These are phyloP conservation scores for Drosophila suzukii DNA, from an alignment of 1,140 invertebrate species.

Conservation along the genomic window DNA sequence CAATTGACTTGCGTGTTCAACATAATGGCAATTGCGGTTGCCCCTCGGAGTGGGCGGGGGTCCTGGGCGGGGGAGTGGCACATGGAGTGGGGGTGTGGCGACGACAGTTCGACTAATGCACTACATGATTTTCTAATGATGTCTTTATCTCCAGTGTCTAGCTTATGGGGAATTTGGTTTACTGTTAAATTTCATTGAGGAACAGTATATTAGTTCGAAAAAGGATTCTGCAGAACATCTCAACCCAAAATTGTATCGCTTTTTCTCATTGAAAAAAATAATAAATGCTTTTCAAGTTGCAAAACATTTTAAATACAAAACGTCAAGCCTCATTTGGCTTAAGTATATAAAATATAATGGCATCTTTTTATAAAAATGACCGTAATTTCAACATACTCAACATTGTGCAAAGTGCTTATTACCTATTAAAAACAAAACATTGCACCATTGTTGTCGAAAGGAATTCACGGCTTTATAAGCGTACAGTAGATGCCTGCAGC, in stretches of 20 bases:
- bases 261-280: no score
- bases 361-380: no score
- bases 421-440: background rate
- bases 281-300: no score
- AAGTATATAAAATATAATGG: no score
- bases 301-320: no score
- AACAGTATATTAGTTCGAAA: no score
- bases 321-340: no score
- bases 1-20: constrained; percentile 83
- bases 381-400: background rate
- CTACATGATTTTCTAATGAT: constrained; percentile 82
- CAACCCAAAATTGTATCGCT: no score
- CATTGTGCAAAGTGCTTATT: background rate
- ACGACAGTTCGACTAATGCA: constrained; percentile 74
- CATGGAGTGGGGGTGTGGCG: constrained; percentile 57
- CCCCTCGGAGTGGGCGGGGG: constrained; percentile 45
- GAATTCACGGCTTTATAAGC: background rate
- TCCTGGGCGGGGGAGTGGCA: constrained; percentile 7
- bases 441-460: background rate
- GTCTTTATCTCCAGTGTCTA: constrained; percentile 52
- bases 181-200: background rate
- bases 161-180: background rate
- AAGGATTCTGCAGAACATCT: no score
- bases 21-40: constrained; percentile 73
- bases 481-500: background rate